Percentiles rank a stretch among this genome's conserved stretches.
Conservation (phyloP, 2,113 vertebrate genomes). For the Acanthochromis polyacanthus region DNA sequence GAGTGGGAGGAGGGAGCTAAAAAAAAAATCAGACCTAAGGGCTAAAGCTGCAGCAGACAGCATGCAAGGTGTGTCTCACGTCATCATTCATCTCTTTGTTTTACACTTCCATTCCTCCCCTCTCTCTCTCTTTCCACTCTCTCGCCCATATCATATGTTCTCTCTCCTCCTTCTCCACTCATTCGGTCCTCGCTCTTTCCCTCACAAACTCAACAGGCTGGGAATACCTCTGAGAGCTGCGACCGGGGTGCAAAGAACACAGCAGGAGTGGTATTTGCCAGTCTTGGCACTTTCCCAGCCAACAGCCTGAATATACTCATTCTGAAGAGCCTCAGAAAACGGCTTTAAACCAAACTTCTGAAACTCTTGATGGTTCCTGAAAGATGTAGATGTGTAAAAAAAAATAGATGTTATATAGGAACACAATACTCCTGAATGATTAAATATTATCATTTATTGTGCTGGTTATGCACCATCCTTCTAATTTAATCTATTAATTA, state of each 20-base stretch:
- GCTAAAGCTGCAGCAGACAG: conserved; percentile 48
- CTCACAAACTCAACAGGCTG: conserved; percentile 73
- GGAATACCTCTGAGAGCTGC: conserved; percentile 78
- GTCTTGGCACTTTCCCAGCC: conserved; percentile 63
- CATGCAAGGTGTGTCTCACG: conserved; percentile 65
- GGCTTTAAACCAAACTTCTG: conserved; percentile 25
- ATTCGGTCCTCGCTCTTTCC: conserved; percentile 52
- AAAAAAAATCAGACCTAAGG: conserved; percentile 42
- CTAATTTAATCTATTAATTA: not conserved
- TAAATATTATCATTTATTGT: not conserved
- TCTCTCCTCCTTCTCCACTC: conserved; percentile 26
- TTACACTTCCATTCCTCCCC: conserved; percentile 51
- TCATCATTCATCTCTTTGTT: conserved; percentile 58
- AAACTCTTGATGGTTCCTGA: not conserved
- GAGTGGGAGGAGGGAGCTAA: conserved; percentile 28
- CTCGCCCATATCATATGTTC: conserved; percentile 58
- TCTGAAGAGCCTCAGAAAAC: conserved; percentile 32
- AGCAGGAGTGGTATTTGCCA: conserved; percentile 69
- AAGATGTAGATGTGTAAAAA: not conserved
- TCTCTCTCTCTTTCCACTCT: conserved; percentile 20
- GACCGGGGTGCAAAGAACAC: conserved; percentile 78
- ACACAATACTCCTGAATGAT: not conserved
- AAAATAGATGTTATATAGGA: not conserved
- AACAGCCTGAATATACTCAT: conserved; percentile 40
- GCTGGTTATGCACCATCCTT: not conserved